These are phyloP conservation scores for Pherbina coryleti DNA, from an alignment of 2,888 invertebrate species.

Conservation along the genomic window DNA sequence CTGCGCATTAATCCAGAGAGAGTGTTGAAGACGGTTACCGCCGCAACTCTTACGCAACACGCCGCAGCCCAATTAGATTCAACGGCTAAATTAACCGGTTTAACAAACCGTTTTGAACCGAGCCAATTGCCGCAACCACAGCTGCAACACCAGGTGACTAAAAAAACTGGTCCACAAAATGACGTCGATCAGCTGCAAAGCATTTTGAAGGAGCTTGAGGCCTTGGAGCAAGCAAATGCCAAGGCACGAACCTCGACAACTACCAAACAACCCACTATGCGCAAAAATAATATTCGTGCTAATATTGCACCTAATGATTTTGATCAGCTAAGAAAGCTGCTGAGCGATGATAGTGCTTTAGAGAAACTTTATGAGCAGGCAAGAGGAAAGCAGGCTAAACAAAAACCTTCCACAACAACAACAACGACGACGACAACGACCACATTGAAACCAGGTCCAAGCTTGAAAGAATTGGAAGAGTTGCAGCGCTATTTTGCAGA, in stretches of 20 bases:
- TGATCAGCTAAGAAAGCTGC: slow-evolving; percentile 69
- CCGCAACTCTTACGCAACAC: not conserved
- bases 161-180: slow-evolving; percentile 37
- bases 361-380: slow-evolving; percentile 65
- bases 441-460: slow-evolving; percentile 62
- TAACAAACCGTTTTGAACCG: slow-evolving; percentile 55
- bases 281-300: slow-evolving; percentile 8
- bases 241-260: slow-evolving; percentile 41
- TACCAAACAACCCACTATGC: slow-evolving; percentile 25
- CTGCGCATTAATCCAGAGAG: slow-evolving; percentile 61
- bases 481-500: slow-evolving; percentile 60
- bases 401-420: slow-evolving; percentile 32
- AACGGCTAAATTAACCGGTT: not conserved
- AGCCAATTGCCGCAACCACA: slow-evolving; percentile 25
- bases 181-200: slow-evolving; percentile 57
- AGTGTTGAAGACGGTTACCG: slow-evolving; percentile 52
- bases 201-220: slow-evolving; percentile 57
- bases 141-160: slow-evolving; percentile 35
- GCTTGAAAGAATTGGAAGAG: slow-evolving; percentile 46
- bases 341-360: slow-evolving; percentile 68
- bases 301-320: slow-evolving; percentile 66
- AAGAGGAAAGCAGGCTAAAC: slow-evolving; percentile 51
- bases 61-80: slow-evolving; percentile 12
- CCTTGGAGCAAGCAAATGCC: slow-evolving; percentile 54
- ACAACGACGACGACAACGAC: slow-evolving; percentile 66